Conservation (phyloP, 2,888 invertebrate genomes). For the Erebia epiphron region DNA sequence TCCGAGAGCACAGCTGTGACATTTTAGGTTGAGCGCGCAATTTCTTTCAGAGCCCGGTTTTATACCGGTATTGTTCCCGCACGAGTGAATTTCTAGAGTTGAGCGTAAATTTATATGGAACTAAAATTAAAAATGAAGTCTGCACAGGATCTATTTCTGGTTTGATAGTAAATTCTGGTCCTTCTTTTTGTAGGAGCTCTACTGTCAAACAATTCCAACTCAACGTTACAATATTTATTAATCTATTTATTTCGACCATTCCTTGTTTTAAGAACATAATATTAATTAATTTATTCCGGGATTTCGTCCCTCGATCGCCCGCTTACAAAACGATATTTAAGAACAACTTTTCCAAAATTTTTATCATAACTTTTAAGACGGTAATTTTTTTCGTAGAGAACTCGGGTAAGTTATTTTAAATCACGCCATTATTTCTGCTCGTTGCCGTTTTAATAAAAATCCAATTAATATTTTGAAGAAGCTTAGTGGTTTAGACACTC, state of each 20-base stretch:
- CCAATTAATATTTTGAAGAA: too few species aligned
- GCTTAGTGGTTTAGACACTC: too few species aligned
- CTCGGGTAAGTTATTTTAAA: too few species aligned
- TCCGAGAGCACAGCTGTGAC: conserved; percentile 48
- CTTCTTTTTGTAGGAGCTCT: neutral
- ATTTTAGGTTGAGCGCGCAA: conserved; percentile 49
- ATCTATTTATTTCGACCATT: neutral
- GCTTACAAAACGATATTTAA: neutral
- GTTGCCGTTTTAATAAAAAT: too few species aligned
- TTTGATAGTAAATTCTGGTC: neutral
- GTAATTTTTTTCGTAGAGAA: too few species aligned
- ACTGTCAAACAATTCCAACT: too few species aligned
- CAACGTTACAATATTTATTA: too few species aligned
- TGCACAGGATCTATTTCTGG: neutral
- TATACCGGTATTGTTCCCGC: conserved; percentile 12
- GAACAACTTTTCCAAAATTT: neutral
- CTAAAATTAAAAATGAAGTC: neutral
- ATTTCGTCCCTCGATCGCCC: neutral
- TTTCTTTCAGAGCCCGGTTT: conserved; percentile 44
- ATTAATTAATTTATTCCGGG: neutral
- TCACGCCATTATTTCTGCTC: too few species aligned
- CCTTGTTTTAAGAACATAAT: neutral
- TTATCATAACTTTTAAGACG: too few species aligned
- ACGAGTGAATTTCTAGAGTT: neutral
- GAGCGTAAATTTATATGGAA: neutral